Base-by-base conservation (phyloP, 2,888 invertebrate genomes). In the Epistrophella euchroma region DNA sequence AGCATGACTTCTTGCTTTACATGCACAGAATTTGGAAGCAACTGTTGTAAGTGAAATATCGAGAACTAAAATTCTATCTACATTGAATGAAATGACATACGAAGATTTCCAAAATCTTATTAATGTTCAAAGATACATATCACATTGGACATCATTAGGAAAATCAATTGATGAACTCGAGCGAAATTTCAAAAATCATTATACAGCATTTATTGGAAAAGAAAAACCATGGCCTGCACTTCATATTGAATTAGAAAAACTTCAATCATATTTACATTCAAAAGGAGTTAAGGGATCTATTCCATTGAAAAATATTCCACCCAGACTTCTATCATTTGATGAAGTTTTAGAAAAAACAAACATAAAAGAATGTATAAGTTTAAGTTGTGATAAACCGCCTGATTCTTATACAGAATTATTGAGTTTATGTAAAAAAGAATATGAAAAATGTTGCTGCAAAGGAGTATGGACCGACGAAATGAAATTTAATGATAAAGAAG, bases 261-360 rank as follows among this genome's bases (percentile, higher is more conserved):
- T 78, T 47, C 25, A 43, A n/a, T 19, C 10, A 4, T 62, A 17
- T 37, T 37, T 78, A 13, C 15, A 9, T 15, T 56, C 79, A 9
- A 56, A 79, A 60, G 85, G 77, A 25, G 2, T 82, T 0, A 32
- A 17, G 15, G 64, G 35, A 7, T 17, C 37, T 0, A 11, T 82
- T n/a, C 43, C 66, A 13, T 52, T 81, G 13, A 62, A 64, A 11
- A 19, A 62, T 47, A 71, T 86, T 35, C 82, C 82, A 5, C 86
- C 86, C 15, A 35, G 56, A 28, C 11, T 82, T 17, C 17, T 86
- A 25, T 50, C 70, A 28, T 82, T 82, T 11, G 52, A 68, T n/a
- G 86, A 86, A 32, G 56, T 71, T 4, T 11, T 86, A 9, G 45
- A 82, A 10, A 13, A 71, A 9, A 86, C 82, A 2, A 86, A 86